phyloP scores from a whole-genome alignment of 2,113 vertebrate species.

The Myodes glareolus region DNA sequence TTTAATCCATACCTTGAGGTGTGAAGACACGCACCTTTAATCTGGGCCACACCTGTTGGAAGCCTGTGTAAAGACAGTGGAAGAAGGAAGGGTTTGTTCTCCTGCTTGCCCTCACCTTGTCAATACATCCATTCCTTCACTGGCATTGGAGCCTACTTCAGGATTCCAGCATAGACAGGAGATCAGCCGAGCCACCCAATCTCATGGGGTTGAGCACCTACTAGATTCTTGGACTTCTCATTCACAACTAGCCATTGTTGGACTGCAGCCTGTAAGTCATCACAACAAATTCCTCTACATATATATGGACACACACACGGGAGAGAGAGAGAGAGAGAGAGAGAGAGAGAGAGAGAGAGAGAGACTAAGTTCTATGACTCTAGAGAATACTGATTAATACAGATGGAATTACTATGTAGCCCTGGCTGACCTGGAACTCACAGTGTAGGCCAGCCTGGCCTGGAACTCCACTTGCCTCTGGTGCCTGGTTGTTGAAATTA shows the following conservation, averaged over 20 bases:
- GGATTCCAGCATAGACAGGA: not conserved
- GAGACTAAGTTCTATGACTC: not conserved
- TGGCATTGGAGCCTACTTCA: not conserved
- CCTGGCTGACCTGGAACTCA: not conserved
- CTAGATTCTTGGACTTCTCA: not conserved
- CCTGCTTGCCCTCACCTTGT: not conserved
- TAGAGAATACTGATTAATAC: not conserved
- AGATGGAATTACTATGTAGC: not conserved
- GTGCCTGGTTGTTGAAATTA: not conserved
- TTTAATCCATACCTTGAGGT: not conserved
- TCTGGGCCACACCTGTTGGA: not conserved
- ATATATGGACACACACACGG: no score
- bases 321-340: no score
- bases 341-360: no score
- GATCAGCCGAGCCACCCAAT: not conserved
- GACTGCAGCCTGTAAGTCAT: not conserved
- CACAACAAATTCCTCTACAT: no score
- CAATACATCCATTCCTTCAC: not conserved
- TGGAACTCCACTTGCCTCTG: not conserved
- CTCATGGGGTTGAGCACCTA: not conserved
- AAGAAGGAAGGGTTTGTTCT: not conserved
- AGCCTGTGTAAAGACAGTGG: not conserved
- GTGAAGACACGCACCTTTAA: not conserved
- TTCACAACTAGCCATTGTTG: not conserved
- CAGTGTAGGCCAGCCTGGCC: no score